Evolutionary conservation across 2,113 vertebrate species (phyloP).

Genomic region (Pachyramphus minor): DNA sequence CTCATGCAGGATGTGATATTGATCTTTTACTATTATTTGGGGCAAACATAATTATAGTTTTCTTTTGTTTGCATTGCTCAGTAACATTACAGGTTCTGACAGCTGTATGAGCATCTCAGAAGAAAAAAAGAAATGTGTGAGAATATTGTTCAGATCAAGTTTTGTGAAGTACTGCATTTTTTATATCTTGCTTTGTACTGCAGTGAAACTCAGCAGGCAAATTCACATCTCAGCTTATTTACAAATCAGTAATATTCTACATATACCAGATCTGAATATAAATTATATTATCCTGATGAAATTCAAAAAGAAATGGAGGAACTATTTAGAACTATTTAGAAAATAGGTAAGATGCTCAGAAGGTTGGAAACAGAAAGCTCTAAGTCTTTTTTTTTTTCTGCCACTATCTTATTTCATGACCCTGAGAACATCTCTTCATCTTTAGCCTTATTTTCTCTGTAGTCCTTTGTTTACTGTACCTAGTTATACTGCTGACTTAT

Average conservation of each 20-base stretch:
- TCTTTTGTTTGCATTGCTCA: not conserved
- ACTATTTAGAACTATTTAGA: not conserved
- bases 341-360: not conserved
- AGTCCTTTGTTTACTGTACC: not conserved
- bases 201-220: not conserved
- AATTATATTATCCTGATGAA: not conserved
- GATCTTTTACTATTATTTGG: slow-evolving; percentile 24
- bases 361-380: not conserved
- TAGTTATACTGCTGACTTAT: not conserved
- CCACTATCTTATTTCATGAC: not conserved
- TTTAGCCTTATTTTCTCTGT: not conserved
- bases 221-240: not conserved
- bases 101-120: slow-evolving; percentile 10
- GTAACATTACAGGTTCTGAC: not conserved
- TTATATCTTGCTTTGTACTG: not conserved
- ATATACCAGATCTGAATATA: not conserved
- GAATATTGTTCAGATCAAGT: not conserved
- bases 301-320: not conserved
- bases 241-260: slow-evolving; percentile 5
- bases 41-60: slow-evolving; percentile 31
- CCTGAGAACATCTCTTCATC: not conserved
- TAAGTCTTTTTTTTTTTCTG: not conserved
- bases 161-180: slow-evolving; percentile 16
- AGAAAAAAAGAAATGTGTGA: slow-evolving; percentile 4
- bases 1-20: not conserved